Conservation (phyloP, 2,888 invertebrate genomes). For the Poecilus cupreus region DNA sequence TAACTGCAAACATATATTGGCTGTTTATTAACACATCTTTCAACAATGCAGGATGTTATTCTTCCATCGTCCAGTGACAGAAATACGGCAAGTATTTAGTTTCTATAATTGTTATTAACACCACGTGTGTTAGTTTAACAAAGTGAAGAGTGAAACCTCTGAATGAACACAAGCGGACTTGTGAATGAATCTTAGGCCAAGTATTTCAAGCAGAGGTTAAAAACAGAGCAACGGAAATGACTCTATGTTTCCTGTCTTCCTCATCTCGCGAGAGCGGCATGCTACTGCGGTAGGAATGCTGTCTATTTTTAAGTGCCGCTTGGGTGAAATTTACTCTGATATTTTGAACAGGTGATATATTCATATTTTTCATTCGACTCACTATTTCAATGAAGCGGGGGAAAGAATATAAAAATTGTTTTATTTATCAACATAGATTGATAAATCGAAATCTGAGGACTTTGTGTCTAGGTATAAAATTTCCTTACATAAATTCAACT, state of each 20-base stretch:
- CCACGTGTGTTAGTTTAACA: background rate
- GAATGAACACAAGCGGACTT: conserved; percentile 18
- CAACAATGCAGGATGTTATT: conserved; percentile 18
- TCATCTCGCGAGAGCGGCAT: background rate
- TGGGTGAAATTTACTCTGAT: background rate
- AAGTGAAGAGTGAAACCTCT: conserved; percentile 14
- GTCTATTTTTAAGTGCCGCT: background rate
- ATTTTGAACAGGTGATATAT: conserved; percentile 23
- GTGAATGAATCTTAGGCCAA: conserved; percentile 16
- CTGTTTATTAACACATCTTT: background rate
- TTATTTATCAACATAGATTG: no score
- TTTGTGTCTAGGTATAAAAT: no score
- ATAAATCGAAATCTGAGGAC: no score
- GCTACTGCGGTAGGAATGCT: background rate
- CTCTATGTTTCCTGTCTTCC: conserved; percentile 30
- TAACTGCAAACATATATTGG: background rate
- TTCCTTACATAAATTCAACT: no score
- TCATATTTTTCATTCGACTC: background rate
- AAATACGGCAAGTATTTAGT: conserved; percentile 21
- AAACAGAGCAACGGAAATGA: conserved; percentile 35
- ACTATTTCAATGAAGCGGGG: conserved; percentile 1
- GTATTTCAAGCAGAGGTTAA: conserved; percentile 16
- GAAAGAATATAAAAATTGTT: background rate
- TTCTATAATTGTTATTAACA: background rate
- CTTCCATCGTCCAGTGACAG: background rate